Base-by-base conservation (phyloP, 2,888 invertebrate genomes). In the Sesamia inferens region DNA sequence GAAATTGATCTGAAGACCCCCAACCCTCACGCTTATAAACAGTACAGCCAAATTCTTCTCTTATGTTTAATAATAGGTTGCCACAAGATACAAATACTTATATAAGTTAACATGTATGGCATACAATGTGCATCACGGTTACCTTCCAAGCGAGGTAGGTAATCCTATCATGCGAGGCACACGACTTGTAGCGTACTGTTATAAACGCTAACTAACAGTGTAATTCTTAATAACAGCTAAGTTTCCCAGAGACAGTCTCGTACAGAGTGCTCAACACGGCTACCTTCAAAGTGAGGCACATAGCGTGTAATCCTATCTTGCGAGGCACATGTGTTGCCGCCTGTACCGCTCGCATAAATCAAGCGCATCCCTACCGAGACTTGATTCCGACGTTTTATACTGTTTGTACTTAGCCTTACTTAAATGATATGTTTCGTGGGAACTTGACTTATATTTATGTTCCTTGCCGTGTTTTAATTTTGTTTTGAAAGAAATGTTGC, bases 231-330 rank as follows among this genome's bases (percentile, higher is more conserved):
- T 64, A 39, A 39, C 22, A 11, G 7, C 14, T 19, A 19, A 42
- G 24, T 19, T 24, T 66, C 5, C n/a, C 6, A 59, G 11, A 54
- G 59, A 78, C 65, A 71, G 81, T 81, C 78, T 55, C 68, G 39
- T 57, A 31, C 47, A 61, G n/a, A 57, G 39, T 19, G 0, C 8
- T 39, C 8, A 59, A 42, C 42, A 57, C 22, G 70, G 63, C 11
- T 68, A 69, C 76, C 73, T 68, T 66, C 62, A 48, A 51, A 42
- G 24, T 19, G 64, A 76, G 73, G 76, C 86, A 87, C 82, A 87
- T 80, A 86, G 81, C 79, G 79, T 88, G 90, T 89, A 90, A 89
- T 88, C 86, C 88, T 85, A 85, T 79, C 84, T 86, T 81, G 84
- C 68, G 85, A 82, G 86, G 84, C 89, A 89, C 89, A 89, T 89